Conservation (phyloP, 2,113 vertebrate species). For the Malurus cyaneus region DNA sequence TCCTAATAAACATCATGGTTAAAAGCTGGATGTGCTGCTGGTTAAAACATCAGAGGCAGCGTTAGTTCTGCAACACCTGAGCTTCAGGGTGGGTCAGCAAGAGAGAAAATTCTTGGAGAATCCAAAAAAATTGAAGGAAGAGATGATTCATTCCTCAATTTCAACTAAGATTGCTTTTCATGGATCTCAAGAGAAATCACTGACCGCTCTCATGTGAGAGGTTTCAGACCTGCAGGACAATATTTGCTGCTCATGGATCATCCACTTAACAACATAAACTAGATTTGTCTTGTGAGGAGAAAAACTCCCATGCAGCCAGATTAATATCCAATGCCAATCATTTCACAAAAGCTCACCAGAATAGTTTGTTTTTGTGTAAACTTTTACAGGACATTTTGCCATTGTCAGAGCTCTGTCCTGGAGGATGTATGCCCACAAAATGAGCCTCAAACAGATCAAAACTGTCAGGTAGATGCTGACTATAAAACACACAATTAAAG, state of each 20-base stretch:
- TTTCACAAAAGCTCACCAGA: neutral
- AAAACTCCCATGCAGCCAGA: neutral
- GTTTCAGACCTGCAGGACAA: neutral
- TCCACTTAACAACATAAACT: neutral
- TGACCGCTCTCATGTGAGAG: neutral
- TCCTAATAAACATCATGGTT: neutral
- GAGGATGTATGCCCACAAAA: neutral
- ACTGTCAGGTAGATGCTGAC: neutral
- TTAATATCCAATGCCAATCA: neutral
- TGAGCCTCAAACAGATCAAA: neutral
- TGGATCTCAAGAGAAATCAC: neutral
- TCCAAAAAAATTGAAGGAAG: neutral
- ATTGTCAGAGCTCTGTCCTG: neutral
- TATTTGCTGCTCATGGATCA: neutral
- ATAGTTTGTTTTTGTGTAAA: neutral
- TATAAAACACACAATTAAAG: neutral
- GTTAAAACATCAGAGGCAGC: neutral
- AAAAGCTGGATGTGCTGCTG: neutral
- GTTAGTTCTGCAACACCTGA: neutral
- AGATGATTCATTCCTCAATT: neutral
- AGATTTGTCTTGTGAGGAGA: neutral
- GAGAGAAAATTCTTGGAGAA: neutral
- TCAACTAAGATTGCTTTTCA: neutral
- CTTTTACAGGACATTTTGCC: neutral
- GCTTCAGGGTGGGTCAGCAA: neutral